phyloP scores from a whole-genome alignment of 2,888 invertebrate species.

The Rotaria macrura region DNA sequence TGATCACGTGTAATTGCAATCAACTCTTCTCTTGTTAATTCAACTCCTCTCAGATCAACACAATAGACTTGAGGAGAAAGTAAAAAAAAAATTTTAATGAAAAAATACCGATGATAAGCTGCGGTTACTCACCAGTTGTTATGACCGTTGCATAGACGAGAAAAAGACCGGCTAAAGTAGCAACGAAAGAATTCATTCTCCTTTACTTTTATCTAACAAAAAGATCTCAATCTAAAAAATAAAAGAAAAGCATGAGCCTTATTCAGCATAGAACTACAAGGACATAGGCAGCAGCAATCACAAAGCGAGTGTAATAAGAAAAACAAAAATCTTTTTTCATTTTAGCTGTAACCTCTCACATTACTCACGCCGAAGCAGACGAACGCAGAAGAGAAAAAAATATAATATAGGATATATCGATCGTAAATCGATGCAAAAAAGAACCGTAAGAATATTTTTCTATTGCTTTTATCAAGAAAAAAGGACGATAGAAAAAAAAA shows the following conservation, averaged over 20 bases:
- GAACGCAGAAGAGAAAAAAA: neutral
- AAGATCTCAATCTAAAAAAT: neutral
- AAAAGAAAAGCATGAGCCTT: neutral
- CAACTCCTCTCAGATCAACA: neutral
- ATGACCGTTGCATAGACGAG: neutral
- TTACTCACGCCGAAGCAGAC: neutral
- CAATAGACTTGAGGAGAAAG: too few species aligned
- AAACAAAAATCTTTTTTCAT: neutral
- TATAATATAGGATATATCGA: neutral
- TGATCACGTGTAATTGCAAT: constrained; percentile 28
- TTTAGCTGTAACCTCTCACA: neutral
- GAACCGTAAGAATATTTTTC: neutral
- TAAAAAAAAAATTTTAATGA: too few species aligned
- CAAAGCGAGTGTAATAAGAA: neutral
- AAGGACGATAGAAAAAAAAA: neutral
- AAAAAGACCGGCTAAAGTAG: neutral
- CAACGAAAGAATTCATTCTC: neutral
- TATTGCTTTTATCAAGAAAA: neutral
- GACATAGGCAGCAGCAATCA: neutral
- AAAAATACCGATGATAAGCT: neutral
- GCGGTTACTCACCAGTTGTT: neutral
- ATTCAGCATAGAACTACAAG: neutral
- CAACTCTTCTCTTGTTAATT: neutral
- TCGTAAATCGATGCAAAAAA: neutral
- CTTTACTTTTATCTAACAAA: neutral